Conservation (phyloP, 2,113 vertebrate genomes). For the Rissa tridactyla region DNA sequence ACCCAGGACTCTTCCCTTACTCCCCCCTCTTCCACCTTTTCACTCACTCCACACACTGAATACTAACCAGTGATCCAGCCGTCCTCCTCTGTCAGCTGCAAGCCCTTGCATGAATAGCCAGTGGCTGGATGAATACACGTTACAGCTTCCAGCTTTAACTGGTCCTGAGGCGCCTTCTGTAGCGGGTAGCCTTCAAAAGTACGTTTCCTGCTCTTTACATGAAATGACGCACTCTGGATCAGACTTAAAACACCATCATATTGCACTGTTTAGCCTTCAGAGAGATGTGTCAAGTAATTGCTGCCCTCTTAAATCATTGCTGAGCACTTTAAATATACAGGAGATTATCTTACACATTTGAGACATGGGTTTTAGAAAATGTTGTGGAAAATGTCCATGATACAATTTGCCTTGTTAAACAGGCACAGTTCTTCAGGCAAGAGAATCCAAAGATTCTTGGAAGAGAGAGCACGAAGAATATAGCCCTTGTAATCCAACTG, state of each 20-base stretch:
- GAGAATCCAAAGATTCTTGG: background rate
- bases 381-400: constrained; percentile 19
- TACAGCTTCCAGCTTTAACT: background rate
- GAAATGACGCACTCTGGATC: background rate
- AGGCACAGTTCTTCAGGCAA: background rate
- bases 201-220: background rate
- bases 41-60: background rate
- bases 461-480: fast-evolving
- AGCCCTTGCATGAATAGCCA: background rate
- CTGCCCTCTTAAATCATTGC: constrained; percentile 41
- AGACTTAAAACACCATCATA: background rate
- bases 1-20: background rate
- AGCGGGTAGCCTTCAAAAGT: background rate
- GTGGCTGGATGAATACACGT: background rate
- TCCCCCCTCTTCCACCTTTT: background rate
- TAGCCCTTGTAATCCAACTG: background rate
- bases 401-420: background rate
- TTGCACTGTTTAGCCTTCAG: background rate
- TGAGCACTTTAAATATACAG: constrained; percentile 67
- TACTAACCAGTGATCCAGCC: background rate
- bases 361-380: background rate
- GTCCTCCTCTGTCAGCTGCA: background rate
- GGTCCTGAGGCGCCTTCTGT: background rate
- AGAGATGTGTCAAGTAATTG: background rate
- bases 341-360: background rate